Conservation (phyloP, 2,888 invertebrate species). For the Corythucha ciliata region DNA sequence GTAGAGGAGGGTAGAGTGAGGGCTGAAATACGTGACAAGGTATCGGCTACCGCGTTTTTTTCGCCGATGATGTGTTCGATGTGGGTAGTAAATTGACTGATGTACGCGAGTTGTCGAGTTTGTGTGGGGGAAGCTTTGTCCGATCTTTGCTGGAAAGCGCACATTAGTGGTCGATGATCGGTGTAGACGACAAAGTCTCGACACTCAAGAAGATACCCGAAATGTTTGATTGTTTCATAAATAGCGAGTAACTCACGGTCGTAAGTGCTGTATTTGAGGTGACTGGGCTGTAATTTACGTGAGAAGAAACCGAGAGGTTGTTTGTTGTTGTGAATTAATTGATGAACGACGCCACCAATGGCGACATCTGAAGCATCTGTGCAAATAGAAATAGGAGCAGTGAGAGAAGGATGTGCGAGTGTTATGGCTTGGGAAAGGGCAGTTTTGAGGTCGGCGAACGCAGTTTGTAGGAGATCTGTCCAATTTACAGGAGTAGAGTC, state of each 20-base stretch:
- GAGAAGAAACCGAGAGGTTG: constrained; percentile 33
- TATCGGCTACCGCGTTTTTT: constrained; percentile 40
- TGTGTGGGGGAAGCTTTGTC: constrained; percentile 40
- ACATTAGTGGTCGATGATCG: too few species aligned
- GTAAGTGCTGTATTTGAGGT: constrained; percentile 38
- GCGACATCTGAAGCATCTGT: constrained; percentile 18
- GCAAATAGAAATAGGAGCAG: constrained; percentile 2
- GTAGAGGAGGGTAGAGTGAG: constrained; percentile 6
- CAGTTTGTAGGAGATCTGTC: too few species aligned
- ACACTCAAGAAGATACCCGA: too few species aligned
- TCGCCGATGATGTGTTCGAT: constrained; percentile 38
- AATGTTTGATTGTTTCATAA: too few species aligned
- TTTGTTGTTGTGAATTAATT: constrained; percentile 19
- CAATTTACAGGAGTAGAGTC: too few species aligned
- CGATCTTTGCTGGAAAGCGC: constrained; percentile 25
- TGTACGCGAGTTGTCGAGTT: constrained; percentile 36
- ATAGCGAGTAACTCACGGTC: too few species aligned
- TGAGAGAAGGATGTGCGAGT: too few species aligned
- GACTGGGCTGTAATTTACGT: constrained; percentile 33
- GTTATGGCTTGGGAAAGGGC: too few species aligned
- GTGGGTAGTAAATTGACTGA: constrained; percentile 40
- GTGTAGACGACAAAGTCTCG: too few species aligned
- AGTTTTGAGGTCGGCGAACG: too few species aligned
- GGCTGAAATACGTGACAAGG: constrained; percentile 37
- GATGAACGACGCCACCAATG: constrained; percentile 22